Conservation (phyloP, 2,888 invertebrate species). For the Drosophila mimica region DNA sequence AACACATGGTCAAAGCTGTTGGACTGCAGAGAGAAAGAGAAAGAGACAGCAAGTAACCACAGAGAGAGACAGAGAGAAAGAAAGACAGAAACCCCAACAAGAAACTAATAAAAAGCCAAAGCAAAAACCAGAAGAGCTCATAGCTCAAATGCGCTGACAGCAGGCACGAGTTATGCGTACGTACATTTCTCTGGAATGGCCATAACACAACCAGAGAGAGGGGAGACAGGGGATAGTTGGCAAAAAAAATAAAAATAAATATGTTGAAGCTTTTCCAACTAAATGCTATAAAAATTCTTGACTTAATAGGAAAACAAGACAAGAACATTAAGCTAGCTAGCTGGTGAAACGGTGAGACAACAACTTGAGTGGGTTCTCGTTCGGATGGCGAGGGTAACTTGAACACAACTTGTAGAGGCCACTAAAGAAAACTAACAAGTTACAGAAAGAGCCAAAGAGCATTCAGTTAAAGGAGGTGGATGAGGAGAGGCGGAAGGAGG, state of each 20-base stretch:
- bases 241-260: conserved; percentile 47
- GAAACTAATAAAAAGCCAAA: conserved; percentile 77
- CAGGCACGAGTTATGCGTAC: conserved; percentile 79
- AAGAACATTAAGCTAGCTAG: conserved; percentile 54
- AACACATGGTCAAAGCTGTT: conserved; percentile 45
- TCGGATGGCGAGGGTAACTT: not conserved
- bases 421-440: conserved; percentile 79
- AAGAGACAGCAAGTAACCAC: conserved; percentile 40
- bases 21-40: conserved; percentile 9
- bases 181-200: conserved; percentile 38
- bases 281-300: conserved; percentile 81
- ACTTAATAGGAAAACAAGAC: conserved; percentile 80
- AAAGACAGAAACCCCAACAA: conserved; percentile 55
- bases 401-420: conserved; percentile 56
- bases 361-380: not conserved
- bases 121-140: conserved; percentile 75
- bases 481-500: not conserved
- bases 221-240: not conserved
- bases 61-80: not conserved
- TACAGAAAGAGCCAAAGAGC: conserved; percentile 67
- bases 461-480: not conserved
- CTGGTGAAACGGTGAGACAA: conserved; percentile 16
- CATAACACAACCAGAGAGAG: not conserved
- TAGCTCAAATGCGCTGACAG: conserved; percentile 79
- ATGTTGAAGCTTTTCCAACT: conserved; percentile 79